Evolutionary conservation across 2,888 invertebrate species (phyloP), one percentile per base, ranked within the genome.

Genomic region (Acrocera orbiculus): DNA sequence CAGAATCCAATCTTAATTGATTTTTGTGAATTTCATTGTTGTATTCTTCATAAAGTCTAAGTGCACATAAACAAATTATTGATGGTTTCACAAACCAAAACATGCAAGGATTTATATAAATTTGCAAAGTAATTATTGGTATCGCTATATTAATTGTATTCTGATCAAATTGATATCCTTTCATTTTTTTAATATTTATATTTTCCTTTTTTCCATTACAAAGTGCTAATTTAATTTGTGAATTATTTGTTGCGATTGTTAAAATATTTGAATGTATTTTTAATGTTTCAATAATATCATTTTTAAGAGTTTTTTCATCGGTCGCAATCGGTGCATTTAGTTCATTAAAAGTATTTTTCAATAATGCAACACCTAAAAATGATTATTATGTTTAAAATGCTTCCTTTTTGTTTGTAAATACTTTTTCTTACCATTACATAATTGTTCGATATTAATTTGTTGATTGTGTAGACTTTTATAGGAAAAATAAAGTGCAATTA

Each of bases 31-130:
- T 14, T 15, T 26, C 32, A 16, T 23, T 4, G 2, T 15, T n/a
- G 27, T 34, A 47, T n/a, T 47, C 49, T 1, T 43, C 41, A 27
- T 49, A 44, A 14, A 54, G 38, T 39, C 52, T 51, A 27, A 52
- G 41, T 0, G 54, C 53, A 30, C 66, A 56, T 30, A 67, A 45
- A 20, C 64, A 55, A 31, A 78, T 51, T 27, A 77, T 56, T 1
- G 76, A 71, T 1, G 74, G 66, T 41, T 74, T 69, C 20, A 73
- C 64, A 15, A 82, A 49, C 59, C 74, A 76, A 49, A 76, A 74
- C 41, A 82, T 59, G 19, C 70, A 64, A 1, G 82, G 78, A 61
- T 85, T 85, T 23, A 77, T 69, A 49, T 83, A 83, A 41, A 79
- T 60, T 51, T 80, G 76, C 23, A 82, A 54, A 49, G 76, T 73